Conservation (phyloP, 1,140 invertebrate genomes). For the Arctopsyche grandis region DNA sequence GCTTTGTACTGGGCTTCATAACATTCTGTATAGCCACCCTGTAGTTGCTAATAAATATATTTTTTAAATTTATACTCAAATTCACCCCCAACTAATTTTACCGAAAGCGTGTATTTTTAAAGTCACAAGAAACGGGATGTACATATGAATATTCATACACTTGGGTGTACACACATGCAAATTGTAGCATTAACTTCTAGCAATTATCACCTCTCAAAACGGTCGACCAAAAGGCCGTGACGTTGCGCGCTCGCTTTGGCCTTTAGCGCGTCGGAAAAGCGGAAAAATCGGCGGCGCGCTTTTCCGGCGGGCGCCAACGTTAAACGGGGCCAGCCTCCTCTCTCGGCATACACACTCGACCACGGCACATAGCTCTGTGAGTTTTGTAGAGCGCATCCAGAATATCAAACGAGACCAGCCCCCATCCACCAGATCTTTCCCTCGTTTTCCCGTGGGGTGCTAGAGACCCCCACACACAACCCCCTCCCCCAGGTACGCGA, state of each 20-base stretch:
- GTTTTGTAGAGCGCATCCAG: conserved; percentile 51
- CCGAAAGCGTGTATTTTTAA: too few relatives aligned
- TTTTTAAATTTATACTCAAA: too few relatives aligned
- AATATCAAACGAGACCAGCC: conserved; percentile 47
- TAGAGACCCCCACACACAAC: background rate
- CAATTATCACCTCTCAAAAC: too few relatives aligned
- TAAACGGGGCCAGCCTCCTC: conserved; percentile 47
- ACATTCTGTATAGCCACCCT: too few relatives aligned
- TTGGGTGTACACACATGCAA: background rate
- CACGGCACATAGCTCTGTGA: conserved; percentile 38
- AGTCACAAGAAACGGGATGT: too few relatives aligned
- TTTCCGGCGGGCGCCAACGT: conserved; percentile 41
- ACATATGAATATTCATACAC: background rate
- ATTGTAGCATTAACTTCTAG: too few relatives aligned
- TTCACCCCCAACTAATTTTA: too few relatives aligned
- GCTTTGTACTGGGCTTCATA: too few relatives aligned
- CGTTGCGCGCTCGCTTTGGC: too few relatives aligned
- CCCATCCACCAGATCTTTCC: background rate
- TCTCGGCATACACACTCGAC: conserved; percentile 35
- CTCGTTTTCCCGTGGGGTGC: background rate
- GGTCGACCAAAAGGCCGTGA: too few relatives aligned
- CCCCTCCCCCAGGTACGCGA: background rate
- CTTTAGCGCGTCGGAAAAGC: conserved; percentile 7
- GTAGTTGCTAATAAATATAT: too few relatives aligned
- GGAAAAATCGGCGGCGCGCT: conserved; percentile 41